Base-by-base conservation (phyloP, 2,113 vertebrate genomes). In the Carassius gibelio region DNA sequence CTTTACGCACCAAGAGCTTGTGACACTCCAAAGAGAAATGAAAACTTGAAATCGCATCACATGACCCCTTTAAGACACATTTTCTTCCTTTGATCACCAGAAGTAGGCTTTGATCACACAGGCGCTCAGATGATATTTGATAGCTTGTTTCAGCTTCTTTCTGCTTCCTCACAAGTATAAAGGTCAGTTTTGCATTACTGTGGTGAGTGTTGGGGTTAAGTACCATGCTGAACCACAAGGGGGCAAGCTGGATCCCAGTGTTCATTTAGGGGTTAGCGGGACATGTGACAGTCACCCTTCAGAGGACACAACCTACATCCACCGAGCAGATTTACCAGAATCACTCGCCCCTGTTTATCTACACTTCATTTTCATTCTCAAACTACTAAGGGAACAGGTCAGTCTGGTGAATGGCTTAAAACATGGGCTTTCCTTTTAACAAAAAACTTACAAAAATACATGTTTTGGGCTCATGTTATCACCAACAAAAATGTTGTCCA, bases 141-240 rank as follows among this genome's bases (percentile, higher is more conserved):
- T n/a, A n/a, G 36, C 38, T 72, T 42, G 19, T 72, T 72, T 45
- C 69, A 45, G 19, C 69, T n/a, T 72, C 59, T 26, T 66, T 66
- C 62, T 66, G 5, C 62, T 30, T 66, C 66, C 50, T 72, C 13
- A 55, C 34, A 87, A 77, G 55, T 38, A 7, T 62, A 17, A 42
- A 19, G 26, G 81, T 72, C 23, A 71, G 68, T 80, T 42, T 74
- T 14, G 66, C 26, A 23, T 83, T 84, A 11, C 14, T 3, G 36
- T 75, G 36, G 77, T 78, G 23, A 84, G 85, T 87, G 36, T 80
- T 3, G 17, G 38, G 30, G 80, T 75, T 86, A 81, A 72, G 30
- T 85, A 88, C 82, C 82, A 90, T 82, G 85, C 82, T 75, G 82
- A 59, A 85, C 91, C 92, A 92, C 91, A 88, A 91, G 88, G 87